phyloP scores from a whole-genome alignment of 2,797 vertebrate species.

The Bovichtus diacanthus region DNA sequence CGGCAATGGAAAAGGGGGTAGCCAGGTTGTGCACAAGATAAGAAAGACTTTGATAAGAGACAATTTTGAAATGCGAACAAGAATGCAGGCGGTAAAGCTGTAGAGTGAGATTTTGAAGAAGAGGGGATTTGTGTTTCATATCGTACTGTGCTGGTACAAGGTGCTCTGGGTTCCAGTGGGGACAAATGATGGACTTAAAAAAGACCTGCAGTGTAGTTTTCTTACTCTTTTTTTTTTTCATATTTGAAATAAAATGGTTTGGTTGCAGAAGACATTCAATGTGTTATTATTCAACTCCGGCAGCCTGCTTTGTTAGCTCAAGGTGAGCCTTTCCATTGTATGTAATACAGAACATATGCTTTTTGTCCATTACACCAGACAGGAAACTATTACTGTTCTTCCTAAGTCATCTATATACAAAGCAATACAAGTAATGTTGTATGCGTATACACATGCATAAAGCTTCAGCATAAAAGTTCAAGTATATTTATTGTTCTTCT shows the following conservation, averaged over 20 bases:
- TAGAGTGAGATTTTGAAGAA: constrained; percentile 34
- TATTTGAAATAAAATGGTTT: constrained; percentile 20
- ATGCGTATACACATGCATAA: constrained; percentile 28
- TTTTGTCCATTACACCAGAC: constrained; percentile 41
- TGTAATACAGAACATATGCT: constrained; percentile 39
- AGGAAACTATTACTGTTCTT: constrained; percentile 11
- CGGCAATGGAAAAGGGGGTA: background rate
- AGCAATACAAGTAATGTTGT: constrained; percentile 14
- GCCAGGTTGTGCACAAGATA: constrained; percentile 37
- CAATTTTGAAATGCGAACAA: constrained; percentile 39
- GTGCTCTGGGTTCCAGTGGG: constrained; percentile 8
- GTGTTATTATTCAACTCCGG: constrained; percentile 56
- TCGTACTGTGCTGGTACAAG: constrained; percentile 1
- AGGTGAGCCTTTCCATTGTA: constrained; percentile 46
- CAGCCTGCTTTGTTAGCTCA: constrained; percentile 41
- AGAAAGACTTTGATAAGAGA: constrained; percentile 46
- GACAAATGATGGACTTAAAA: constrained; percentile 45
- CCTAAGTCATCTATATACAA: constrained; percentile 18
- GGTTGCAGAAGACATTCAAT: constrained; percentile 42
- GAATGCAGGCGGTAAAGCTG: constrained; percentile 16
- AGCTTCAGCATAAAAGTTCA: constrained; percentile 23
- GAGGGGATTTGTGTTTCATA: constrained; percentile 16
- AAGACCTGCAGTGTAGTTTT: constrained; percentile 15
- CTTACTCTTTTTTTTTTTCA: background rate
- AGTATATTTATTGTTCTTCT: constrained; percentile 29